Evolutionary conservation across 2,113 vertebrate genomes (phyloP), one percentile per base, ranked within the genome.

Genomic region (Pedetes capensis): DNA sequence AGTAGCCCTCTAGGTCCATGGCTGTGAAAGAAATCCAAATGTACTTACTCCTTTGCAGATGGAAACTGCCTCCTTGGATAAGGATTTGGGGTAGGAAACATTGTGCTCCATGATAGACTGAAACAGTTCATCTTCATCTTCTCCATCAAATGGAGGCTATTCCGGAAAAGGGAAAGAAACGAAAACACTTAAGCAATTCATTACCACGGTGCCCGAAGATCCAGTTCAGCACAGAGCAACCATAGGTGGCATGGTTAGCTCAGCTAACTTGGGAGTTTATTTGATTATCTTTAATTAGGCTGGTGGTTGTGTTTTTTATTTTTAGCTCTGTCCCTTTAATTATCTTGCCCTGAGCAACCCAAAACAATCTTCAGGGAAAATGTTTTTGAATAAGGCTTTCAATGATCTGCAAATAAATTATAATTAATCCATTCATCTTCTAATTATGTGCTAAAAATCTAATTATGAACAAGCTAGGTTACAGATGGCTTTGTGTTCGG

Each of bases 51-150:
- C 99, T 94, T 99, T 99, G 98, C 99, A 99, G 98, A 99, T 99
- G 98, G 99, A 99, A 87, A 99, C 99, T 0, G 99, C 99, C 98
- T 99, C 99, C 98, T 99, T 99, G 83, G 99, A 99, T 98, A 99
- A 98, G 10, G 99, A 99, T 96, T 99, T 99, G 42, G 99, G 99
- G 95, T 99, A 99, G 84, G 99, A 99, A 86, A 99, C 99, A 0
- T 99, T 99, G 96, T 99, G 99, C 96, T 99, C 99, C 99, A 99
- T 99, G 96, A 99, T 99, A 61, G 99, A 99, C 98, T 99, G 99
- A 97, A 99, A 99, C 81, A 99, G 99, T 86, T 99, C 99, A 0
- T 99, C 99, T 92, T 99, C 99, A 0, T 99, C 99, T 95, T 99
- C 99, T 1, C 99, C 99, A 13, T 99, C 99, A 95, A 99, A 99